Percentiles rank a stretch among this genome's conserved stretches.
phyloP scores from a whole-genome alignment of 1,140 invertebrate species.

The Tyrophagus putrescentiae region DNA sequence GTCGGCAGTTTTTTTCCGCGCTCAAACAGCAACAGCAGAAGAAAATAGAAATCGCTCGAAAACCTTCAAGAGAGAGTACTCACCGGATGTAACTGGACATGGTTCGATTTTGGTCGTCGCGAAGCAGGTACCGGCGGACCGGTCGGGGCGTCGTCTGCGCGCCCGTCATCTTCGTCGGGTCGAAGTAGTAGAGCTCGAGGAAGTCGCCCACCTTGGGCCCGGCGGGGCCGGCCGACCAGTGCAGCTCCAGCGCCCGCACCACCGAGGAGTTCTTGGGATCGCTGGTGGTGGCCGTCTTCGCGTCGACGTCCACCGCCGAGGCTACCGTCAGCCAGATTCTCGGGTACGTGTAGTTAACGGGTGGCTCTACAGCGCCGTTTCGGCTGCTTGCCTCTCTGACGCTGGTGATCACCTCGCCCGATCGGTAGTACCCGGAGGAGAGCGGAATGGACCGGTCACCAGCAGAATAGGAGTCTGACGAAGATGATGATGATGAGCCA shows the following conservation, averaged over 20 bases:
- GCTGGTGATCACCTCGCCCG: no score
- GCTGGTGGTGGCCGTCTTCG: slow-evolving; percentile 15
- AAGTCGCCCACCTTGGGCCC: slow-evolving; percentile 21
- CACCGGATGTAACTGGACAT: slow-evolving; percentile 25
- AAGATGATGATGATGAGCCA: no score
- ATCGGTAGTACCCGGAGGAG: no score
- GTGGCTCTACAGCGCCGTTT: slow-evolving; percentile 11
- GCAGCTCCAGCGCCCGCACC: slow-evolving; percentile 28
- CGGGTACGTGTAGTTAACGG: slow-evolving; percentile 18
- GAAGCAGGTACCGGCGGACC: slow-evolving; percentile 32
- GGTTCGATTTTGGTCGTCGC: slow-evolving; percentile 26
- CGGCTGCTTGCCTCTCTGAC: no score
- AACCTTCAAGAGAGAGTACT: no score
- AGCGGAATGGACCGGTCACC: not conserved
- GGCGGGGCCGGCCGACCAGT: slow-evolving; percentile 25
- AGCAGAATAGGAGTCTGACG: not conserved
- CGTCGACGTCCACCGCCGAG: slow-evolving; percentile 21
- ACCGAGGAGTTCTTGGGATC: not conserved
- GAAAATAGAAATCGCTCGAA: no score
- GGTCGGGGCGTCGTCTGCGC: slow-evolving; percentile 24
- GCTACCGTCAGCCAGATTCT: slow-evolving; percentile 26
- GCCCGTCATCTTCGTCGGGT: not conserved
- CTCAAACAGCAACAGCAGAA: not conserved
- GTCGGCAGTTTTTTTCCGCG: not conserved
- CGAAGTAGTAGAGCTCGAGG: not conserved